These are phyloP conservation scores for Pachypanchax playfairii DNA, from an alignment of 2,113 vertebrate species.

Conservation along the genomic window DNA sequence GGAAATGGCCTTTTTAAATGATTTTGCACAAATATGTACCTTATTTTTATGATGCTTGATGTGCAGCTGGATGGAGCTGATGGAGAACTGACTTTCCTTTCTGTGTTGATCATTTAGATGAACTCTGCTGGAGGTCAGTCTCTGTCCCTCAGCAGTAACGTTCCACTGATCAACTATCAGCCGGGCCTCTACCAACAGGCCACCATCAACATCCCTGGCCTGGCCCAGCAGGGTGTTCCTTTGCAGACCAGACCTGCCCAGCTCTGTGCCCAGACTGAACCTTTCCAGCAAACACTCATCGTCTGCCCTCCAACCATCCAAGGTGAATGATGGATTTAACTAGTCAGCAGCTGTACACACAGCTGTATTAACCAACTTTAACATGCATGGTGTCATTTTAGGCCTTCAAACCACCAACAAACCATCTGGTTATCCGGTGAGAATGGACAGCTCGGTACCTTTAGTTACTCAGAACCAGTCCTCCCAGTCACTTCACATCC, in stretches of 20 bases:
- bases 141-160: constrained; percentile 91
- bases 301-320: constrained; percentile 97
- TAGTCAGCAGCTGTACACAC: not conserved
- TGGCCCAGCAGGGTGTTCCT: constrained; percentile 91
- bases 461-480: constrained; percentile 93
- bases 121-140: constrained; percentile 89
- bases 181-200: constrained; percentile 94
- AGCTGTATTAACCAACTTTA: not conserved
- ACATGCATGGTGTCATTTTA: constrained; percentile 5
- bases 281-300: constrained; percentile 97
- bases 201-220: constrained; percentile 92
- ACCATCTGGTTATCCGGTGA: constrained; percentile 92
- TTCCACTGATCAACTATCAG: constrained; percentile 93
- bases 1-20: too few species aligned
- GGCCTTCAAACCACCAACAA: constrained; percentile 93
- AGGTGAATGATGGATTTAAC: constrained; percentile 78
- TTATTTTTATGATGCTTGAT: too few species aligned
- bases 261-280: constrained; percentile 93
- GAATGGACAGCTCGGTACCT: constrained; percentile 95
- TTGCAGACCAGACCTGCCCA: constrained; percentile 91
- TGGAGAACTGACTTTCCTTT: not conserved
- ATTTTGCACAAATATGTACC: too few species aligned
- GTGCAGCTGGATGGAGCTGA: too few species aligned
- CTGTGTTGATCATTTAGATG: constrained; percentile 66
- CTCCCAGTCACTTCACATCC: constrained; percentile 93